phyloP scores from a whole-genome alignment of 2,888 invertebrate genomes.

The Oegoconia quadripuncta region DNA sequence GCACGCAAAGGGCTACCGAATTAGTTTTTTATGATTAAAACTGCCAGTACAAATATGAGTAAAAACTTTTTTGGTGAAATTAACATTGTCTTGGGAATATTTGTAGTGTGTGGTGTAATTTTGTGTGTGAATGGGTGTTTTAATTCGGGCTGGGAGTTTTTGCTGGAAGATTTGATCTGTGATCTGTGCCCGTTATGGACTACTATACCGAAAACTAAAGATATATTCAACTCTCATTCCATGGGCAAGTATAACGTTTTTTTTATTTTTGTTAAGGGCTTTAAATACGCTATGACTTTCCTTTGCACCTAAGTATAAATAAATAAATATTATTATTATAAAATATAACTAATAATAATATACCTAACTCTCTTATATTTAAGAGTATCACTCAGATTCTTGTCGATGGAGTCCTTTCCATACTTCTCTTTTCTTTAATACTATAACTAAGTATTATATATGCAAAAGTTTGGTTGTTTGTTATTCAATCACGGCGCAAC shows the following conservation, averaged over 20 bases:
- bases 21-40: conserved; percentile 6
- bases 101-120: conserved; percentile 30
- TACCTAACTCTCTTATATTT: too few species aligned
- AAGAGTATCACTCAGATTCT: too few species aligned
- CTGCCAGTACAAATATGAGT: conserved; percentile 29
- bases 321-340: too few species aligned
- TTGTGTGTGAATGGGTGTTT: conserved; percentile 42
- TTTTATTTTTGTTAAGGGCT: too few species aligned
- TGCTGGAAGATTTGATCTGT: conserved; percentile 49
- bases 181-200: conserved; percentile 48
- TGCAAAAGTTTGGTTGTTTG: too few species aligned
- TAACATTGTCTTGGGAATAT: conserved; percentile 30
- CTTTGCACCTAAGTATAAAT: too few species aligned
- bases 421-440: too few species aligned
- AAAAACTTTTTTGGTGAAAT: conserved; percentile 29
- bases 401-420: too few species aligned
- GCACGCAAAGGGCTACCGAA: conserved; percentile 3
- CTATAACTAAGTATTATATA: too few species aligned
- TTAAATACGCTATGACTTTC: too few species aligned
- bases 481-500: too few species aligned
- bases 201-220: conserved; percentile 41
- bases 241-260: conserved; percentile 38
- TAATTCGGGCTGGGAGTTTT: conserved; percentile 52
- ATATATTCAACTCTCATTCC: conserved; percentile 42
- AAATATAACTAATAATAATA: too few species aligned